Base-by-base conservation (phyloP, 2,888 invertebrate species). In the Malthinus flaveolus region DNA sequence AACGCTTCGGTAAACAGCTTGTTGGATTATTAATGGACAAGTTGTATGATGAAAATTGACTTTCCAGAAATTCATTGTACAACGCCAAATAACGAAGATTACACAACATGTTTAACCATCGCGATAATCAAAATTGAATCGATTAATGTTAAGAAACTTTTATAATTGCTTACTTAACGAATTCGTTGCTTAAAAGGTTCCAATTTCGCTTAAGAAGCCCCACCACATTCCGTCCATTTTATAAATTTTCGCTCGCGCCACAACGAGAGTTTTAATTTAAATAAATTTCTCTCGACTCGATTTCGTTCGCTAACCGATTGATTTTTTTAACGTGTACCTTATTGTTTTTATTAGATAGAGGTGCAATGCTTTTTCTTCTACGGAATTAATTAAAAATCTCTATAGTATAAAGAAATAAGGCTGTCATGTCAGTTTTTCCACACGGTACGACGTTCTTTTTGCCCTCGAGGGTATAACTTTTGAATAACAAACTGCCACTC, bases 11-110 rank as follows among this genome's bases (percentile, higher is more conserved):
- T 68, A 71, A 72, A 72, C 59, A 71, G 64, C 66, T 68, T 72
- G 69, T 70, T 69, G 66, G 67, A 73, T 74, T 73, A 75, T 73
- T 74, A 75, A 74, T 74, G 69, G 68, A 63, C 68, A 63, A 66
- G 71, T 72, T 71, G 68, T 72, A 62, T 68, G 67, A 69, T 66
- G 70, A 68, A 73, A 72, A 71, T 71, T 72, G 70, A 70, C 73
- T 73, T 68, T 60, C 49, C 52, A 56, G 45, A 60, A 47, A 56
- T 45, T 35, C 37, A 49, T 50, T 42, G 39, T 32, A 46, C 48
- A 45, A 49, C 34, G 42, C 48, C 32, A 58, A 58, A 58, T 51
- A 39, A 42, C 44, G 35, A 57, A 48, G 32, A 23, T 49, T 53
- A 15, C 23, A n/a, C 32, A 31, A 42, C 55, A 42, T 53, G 31